Percentiles rank a stretch among this genome's conserved stretches.
These are phyloP conservation scores for Protonemura montana DNA, from an alignment of 2,888 invertebrate genomes.

Conservation along the genomic window DNA sequence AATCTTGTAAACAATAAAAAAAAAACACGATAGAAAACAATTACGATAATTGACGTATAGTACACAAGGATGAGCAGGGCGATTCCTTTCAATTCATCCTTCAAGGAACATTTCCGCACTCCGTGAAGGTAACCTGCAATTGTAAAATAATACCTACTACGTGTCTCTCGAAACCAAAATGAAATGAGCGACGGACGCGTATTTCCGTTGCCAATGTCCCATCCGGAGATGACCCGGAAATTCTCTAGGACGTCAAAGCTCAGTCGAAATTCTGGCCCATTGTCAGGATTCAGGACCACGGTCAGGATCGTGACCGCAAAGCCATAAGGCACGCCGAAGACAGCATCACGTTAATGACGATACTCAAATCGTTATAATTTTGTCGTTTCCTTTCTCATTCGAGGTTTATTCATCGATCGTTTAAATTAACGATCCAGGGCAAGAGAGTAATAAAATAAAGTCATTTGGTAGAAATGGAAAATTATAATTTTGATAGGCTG, in stretches of 20 bases:
- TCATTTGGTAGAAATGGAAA: background rate
- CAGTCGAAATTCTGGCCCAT: background rate
- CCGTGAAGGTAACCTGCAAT: background rate
- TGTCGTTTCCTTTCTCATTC: background rate
- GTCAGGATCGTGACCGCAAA: background rate
- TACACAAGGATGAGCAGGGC: background rate
- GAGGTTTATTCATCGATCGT: background rate
- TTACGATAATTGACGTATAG: background rate
- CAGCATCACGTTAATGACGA: background rate
- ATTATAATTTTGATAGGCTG: background rate
- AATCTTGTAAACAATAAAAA: background rate
- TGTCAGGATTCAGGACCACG: no score
- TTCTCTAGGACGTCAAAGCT: background rate
- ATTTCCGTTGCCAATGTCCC: background rate
- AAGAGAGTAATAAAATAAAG: background rate
- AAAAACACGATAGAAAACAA: conserved; percentile 1
- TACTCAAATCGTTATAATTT: background rate
- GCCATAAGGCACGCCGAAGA: background rate
- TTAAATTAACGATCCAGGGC: background rate
- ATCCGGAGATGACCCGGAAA: background rate
- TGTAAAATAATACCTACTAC: background rate
- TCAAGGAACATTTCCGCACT: background rate
- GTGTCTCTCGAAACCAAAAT: background rate
- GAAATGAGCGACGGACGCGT: background rate
- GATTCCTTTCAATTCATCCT: background rate